These are phyloP conservation scores for Acinonyx jubatus DNA, from an alignment of 2,113 vertebrate species.

Conservation along the genomic window DNA sequence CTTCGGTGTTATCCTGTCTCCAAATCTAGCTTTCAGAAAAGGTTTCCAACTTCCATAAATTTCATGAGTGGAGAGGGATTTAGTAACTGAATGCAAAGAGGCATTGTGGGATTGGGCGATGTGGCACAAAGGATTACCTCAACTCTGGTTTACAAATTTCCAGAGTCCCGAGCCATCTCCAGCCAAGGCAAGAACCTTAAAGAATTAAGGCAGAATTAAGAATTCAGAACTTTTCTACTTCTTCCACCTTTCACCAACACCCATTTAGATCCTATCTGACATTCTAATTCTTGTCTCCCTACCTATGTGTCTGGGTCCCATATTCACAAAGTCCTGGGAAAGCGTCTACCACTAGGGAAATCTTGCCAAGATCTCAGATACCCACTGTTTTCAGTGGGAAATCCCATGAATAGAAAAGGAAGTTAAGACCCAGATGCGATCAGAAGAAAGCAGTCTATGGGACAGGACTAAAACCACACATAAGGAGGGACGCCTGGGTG, in stretches of 20 bases:
- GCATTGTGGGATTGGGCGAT: not conserved
- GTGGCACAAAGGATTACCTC: not conserved
- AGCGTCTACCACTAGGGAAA: not conserved
- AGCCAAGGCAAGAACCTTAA: not conserved
- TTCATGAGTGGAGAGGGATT: not conserved
- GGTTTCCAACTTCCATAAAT: not conserved
- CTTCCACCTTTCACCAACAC: not conserved
- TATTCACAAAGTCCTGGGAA: conserved; percentile 21
- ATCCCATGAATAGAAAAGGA: not conserved
- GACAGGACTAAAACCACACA: not conserved
- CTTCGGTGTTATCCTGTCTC: not conserved
- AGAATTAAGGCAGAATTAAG: conserved; percentile 1
- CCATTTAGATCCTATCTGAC: not conserved
- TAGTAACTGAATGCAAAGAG: not conserved
- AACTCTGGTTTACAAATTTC: not conserved
- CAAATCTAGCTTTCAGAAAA: conserved; percentile 30
- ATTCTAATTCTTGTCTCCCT: not conserved
- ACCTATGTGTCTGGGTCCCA: not conserved
- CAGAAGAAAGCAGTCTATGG: not conserved
- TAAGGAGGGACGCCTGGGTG: too few relatives aligned
- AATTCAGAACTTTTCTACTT: not conserved
- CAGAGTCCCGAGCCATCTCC: not conserved
- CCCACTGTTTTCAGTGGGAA: not conserved
- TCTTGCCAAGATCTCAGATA: not conserved
- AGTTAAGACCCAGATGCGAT: not conserved